Percentiles rank a stretch among this genome's conserved stretches.
phyloP scores from a whole-genome alignment of 2,888 invertebrate genomes.

The Caenorhabditis japonica region DNA sequence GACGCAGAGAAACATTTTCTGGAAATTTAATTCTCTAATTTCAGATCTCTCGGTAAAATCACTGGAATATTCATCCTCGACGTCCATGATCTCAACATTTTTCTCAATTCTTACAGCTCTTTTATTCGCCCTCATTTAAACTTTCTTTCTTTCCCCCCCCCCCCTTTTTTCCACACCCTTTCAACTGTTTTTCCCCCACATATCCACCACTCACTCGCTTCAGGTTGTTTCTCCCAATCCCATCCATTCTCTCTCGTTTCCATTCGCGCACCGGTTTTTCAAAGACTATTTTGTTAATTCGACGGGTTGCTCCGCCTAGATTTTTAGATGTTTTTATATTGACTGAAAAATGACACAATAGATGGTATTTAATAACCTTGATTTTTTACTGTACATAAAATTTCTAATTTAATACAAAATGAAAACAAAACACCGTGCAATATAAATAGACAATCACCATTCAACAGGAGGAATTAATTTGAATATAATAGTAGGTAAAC shows the following conservation, averaged over 20 bases:
- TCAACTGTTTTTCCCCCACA: neutral
- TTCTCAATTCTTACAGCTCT: neutral
- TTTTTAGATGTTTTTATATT: conserved; percentile 1
- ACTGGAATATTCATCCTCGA: conserved; percentile 45
- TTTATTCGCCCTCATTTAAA: neutral
- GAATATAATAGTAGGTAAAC: too few species aligned
- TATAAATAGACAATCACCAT: neutral
- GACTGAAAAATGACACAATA: too few species aligned
- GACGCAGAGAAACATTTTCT: too few species aligned
- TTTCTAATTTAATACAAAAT: neutral
- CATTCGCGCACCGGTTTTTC: conserved; percentile 27
- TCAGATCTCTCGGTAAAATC: conserved; percentile 40
- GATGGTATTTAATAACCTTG: too few species aligned
- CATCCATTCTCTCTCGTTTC: neutral
- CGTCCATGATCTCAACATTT: neutral
- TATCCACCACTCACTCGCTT: neutral
- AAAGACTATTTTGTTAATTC: conserved; percentile 9
- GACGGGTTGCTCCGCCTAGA: conserved; percentile 6
- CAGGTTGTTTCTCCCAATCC: neutral
- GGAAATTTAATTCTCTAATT: neutral
- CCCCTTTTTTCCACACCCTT: neutral
- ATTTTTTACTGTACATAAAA: conserved; percentile 23
- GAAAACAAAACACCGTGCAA: neutral
- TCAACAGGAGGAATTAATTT: too few species aligned
- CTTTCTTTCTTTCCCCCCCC: too few species aligned